A percentile compares a stretch with the other conserved stretches of the same genome.
Conservation (phyloP, 2,797 vertebrate genomes). For the Ambastaia sidthimunki region DNA sequence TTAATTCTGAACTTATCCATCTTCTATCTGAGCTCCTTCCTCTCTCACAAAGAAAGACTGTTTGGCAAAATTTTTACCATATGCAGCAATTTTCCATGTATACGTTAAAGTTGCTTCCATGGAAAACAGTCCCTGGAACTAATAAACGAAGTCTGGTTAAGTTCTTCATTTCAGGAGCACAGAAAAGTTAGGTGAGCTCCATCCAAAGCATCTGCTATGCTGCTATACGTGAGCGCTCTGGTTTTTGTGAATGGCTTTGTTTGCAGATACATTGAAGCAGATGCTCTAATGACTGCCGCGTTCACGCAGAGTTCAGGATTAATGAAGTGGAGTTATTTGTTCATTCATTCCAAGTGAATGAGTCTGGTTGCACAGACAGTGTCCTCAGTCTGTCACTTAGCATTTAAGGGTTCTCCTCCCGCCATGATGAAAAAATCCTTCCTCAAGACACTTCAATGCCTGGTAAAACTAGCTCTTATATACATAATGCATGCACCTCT, state of each 20-base stretch:
- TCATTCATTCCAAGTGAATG: slow-evolving; percentile 54
- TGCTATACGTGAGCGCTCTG: not conserved
- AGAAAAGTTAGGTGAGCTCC: not conserved
- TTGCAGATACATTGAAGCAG: slow-evolving; percentile 57
- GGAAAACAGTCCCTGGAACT: not conserved
- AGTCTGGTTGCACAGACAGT: slow-evolving; percentile 37
- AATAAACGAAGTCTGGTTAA: not conserved
- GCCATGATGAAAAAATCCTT: slow-evolving; percentile 42
- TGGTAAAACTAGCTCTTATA: slow-evolving; percentile 1
- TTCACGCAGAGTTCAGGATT: slow-evolving; percentile 51
- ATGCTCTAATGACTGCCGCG: slow-evolving; percentile 58
- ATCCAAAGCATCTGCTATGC: not conserved
- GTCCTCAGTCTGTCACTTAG: slow-evolving; percentile 42
- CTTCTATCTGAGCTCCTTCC: not conserved
- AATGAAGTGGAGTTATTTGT: slow-evolving; percentile 63
- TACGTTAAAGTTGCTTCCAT: not conserved
- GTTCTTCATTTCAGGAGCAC: not conserved
- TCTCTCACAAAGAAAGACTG: not conserved
- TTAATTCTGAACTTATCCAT: slow-evolving; percentile 2
- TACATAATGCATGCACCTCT: slow-evolving; percentile 21
- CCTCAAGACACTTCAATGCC: slow-evolving; percentile 19
- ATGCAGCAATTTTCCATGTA: not conserved
- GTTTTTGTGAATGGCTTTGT: slow-evolving; percentile 44
- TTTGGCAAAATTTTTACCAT: not conserved
- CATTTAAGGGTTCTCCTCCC: slow-evolving; percentile 42